phyloP scores from a whole-genome alignment of 2,797 vertebrate genomes.

The Austrolebias charrua region DNA sequence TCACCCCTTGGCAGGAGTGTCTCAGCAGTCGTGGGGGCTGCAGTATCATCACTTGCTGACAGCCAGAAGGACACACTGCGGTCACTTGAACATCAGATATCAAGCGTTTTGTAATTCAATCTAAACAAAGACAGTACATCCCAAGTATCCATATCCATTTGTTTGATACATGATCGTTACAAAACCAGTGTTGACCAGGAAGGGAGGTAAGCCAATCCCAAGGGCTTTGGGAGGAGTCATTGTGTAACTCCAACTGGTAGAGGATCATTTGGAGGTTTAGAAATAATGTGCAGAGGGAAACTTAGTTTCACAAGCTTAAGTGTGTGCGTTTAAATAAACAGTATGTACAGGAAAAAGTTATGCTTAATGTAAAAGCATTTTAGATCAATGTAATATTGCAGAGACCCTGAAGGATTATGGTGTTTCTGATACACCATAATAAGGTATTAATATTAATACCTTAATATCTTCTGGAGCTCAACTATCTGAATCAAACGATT shows the following conservation, averaged over 20 bases:
- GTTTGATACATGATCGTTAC: slow-evolving; percentile 47
- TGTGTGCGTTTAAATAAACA: background rate
- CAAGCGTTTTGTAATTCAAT: slow-evolving; percentile 72
- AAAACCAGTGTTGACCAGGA: slow-evolving; percentile 35
- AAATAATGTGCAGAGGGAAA: background rate
- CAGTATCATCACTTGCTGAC: slow-evolving; percentile 32
- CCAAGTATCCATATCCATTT: slow-evolving; percentile 61
- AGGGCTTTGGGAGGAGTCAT: slow-evolving; percentile 3
- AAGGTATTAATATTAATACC: too few species aligned
- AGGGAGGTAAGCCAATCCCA: slow-evolving; percentile 44
- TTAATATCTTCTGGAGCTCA: slow-evolving; percentile 37
- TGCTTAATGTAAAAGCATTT: background rate
- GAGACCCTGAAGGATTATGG: slow-evolving; percentile 2
- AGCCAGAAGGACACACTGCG: slow-evolving; percentile 62
- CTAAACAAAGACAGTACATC: slow-evolving; percentile 52
- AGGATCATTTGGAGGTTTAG: slow-evolving; percentile 3
- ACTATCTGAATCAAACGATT: slow-evolving; percentile 37
- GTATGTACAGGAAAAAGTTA: background rate
- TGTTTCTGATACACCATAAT: slow-evolving; percentile 3
- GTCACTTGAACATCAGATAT: slow-evolving; percentile 72
- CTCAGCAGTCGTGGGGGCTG: slow-evolving; percentile 42
- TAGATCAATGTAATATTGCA: background rate
- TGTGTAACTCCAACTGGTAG: slow-evolving; percentile 28
- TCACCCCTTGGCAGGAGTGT: slow-evolving; percentile 49
- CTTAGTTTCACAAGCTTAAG: background rate